These are phyloP conservation scores for Agrotis clavis DNA, from an alignment of 2,888 invertebrate genomes.

Conservation along the genomic window DNA sequence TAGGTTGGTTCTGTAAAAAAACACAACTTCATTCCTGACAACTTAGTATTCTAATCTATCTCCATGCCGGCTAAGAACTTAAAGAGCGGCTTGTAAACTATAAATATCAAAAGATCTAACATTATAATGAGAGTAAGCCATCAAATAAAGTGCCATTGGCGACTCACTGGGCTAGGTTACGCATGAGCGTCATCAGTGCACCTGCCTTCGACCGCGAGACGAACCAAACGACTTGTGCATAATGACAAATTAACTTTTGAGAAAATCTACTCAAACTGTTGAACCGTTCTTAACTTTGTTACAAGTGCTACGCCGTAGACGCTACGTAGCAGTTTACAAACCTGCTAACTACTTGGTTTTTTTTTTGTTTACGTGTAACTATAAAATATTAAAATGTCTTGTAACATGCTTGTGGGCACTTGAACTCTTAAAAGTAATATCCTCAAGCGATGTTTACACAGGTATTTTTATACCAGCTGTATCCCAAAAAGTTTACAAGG, in stretches of 20 bases:
- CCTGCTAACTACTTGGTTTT: slow-evolving; percentile 1
- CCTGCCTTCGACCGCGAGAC: slow-evolving; percentile 66
- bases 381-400: not conserved
- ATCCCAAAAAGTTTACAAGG: slow-evolving; percentile 72
- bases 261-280: slow-evolving; percentile 28
- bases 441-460: slow-evolving; percentile 15
- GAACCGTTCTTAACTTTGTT: slow-evolving; percentile 10
- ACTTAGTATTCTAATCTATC: slow-evolving; percentile 57
- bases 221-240: slow-evolving; percentile 36
- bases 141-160: slow-evolving; percentile 75
- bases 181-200: slow-evolving; percentile 68
- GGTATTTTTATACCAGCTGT: slow-evolving; percentile 51
- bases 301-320: slow-evolving; percentile 57
- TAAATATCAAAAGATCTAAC: slow-evolving; percentile 71
- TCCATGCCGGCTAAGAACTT: slow-evolving; percentile 58
- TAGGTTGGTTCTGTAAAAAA: slow-evolving; percentile 1
- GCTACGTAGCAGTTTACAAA: slow-evolving; percentile 40
- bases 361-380: slow-evolving; percentile 3
- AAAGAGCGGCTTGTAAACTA: slow-evolving; percentile 65
- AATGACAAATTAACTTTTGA: slow-evolving; percentile 26
- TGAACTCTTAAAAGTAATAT: slow-evolving; percentile 40
- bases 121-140: slow-evolving; percentile 71
- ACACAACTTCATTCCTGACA: slow-evolving; percentile 21
- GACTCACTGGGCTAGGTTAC: slow-evolving; percentile 68
- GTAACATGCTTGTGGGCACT: not conserved